Conservation (phyloP, 2,888 invertebrate genomes). For the Eristalinus sepulchralis region DNA sequence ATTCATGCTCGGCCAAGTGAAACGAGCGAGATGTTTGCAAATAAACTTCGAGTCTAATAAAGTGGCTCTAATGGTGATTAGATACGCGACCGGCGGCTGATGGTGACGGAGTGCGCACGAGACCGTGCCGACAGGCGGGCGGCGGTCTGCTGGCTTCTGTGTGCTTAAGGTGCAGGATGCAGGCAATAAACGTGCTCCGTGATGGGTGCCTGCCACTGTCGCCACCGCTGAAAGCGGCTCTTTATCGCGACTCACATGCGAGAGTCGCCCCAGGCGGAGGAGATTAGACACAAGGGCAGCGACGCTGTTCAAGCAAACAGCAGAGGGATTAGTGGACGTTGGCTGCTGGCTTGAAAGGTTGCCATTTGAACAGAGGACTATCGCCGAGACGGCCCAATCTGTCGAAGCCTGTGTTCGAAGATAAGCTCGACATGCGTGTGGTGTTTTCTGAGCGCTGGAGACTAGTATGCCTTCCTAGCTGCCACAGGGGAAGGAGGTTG, state of each 20-base stretch:
- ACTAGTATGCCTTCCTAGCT: neutral
- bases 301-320: neutral
- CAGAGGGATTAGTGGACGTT: neutral
- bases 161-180: neutral
- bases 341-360: neutral
- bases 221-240: neutral
- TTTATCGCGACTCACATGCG: neutral
- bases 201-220: neutral
- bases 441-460: neutral
- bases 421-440: neutral
- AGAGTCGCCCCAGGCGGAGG: neutral
- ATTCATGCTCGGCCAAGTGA: conserved; percentile 60
- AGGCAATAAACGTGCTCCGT: neutral
- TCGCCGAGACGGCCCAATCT: neutral
- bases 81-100: conserved; percentile 34
- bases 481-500: neutral
- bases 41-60: conserved; percentile 65
- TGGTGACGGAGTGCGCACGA: conserved; percentile 34
- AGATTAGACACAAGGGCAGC: neutral
- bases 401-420: neutral
- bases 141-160: conserved; percentile 52
- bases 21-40: conserved; percentile 64
- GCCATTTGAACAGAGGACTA: neutral
- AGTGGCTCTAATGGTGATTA: conserved; percentile 67
- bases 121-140: conserved; percentile 8